Percentiles rank a stretch among this genome's conserved stretches.
These are phyloP conservation scores for Channa maculata DNA, from an alignment of 2,113 vertebrate species.

Conservation along the genomic window DNA sequence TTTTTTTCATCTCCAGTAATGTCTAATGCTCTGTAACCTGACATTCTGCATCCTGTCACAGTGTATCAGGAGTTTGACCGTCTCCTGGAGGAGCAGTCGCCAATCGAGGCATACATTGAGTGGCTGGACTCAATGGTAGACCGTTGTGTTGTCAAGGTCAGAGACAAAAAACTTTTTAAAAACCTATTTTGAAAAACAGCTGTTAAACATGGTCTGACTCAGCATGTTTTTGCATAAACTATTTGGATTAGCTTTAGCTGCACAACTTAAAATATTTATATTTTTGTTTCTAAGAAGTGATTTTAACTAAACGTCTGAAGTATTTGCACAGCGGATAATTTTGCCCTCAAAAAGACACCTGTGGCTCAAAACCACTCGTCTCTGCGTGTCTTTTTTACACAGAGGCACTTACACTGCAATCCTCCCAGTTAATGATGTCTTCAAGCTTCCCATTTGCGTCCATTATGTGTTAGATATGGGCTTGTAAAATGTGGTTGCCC, in stretches of 20 bases:
- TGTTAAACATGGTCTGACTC: conserved; percentile 5
- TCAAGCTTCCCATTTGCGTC: conserved; percentile 84
- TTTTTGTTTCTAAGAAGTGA: not conserved
- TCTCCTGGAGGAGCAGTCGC: conserved; percentile 96
- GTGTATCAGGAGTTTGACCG: conserved; percentile 99
- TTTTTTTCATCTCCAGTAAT: not conserved
- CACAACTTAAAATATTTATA: not conserved
- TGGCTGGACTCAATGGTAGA: conserved; percentile 99
- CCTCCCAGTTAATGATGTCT: conserved; percentile 86
- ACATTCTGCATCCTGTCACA: conserved; percentile 64
- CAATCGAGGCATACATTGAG: conserved; percentile 96
- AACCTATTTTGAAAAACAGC: not conserved
- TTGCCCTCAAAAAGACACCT: conserved; percentile 53
- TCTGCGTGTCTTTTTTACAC: conserved; percentile 51
- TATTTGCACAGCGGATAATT: conserved; percentile 33
- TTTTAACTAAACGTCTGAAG: conserved; percentile 13
- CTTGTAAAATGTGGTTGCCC: conserved; percentile 84
- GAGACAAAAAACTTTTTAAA: conserved; percentile 53
- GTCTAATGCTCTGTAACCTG: not conserved
- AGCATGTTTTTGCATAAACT: not conserved
- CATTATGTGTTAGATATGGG: conserved; percentile 85
- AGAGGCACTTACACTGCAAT: conserved; percentile 66
- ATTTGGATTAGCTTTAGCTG: not conserved
- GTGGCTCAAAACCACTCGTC: conserved; percentile 45
- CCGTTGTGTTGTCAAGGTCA: conserved; percentile 97